Percentiles rank a stretch among this genome's conserved stretches.
phyloP scores from a whole-genome alignment of 2,797 vertebrate species.

The Astyanax mexicanus region DNA sequence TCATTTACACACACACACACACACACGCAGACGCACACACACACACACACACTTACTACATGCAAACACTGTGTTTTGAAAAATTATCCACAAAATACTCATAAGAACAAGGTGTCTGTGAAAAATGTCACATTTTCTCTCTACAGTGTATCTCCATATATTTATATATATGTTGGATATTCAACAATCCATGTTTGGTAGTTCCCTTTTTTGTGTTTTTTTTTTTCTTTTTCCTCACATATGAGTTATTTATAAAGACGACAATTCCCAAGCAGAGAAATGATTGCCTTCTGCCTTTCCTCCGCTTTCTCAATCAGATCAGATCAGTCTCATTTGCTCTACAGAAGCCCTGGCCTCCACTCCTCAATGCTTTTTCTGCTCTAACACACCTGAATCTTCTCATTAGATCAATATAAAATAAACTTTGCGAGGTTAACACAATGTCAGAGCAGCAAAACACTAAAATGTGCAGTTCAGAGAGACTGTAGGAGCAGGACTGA shows the following conservation, averaged over 20 bases:
- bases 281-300: constrained; percentile 29
- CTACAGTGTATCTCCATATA: constrained; percentile 66
- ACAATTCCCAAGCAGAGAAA: constrained; percentile 38
- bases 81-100: constrained; percentile 55
- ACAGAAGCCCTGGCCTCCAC: background rate
- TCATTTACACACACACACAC: constrained; percentile 49
- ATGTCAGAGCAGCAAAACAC: background rate
- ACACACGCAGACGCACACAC: constrained; percentile 26
- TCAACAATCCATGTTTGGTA: constrained; percentile 55
- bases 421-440: background rate
- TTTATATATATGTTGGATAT: constrained; percentile 54
- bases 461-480: background rate
- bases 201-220: constrained; percentile 26
- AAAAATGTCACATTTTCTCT: constrained; percentile 58
- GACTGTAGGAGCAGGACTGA: background rate
- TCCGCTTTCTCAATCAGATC: constrained; percentile 10
- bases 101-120: constrained; percentile 57
- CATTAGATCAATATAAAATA: no score
- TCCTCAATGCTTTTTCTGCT: background rate
- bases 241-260: constrained; percentile 18
- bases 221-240: background rate
- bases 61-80: constrained; percentile 52
- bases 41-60: background rate
- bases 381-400: background rate
- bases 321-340: constrained; percentile 22